These are phyloP conservation scores for Fundulus diaphanus DNA, from an alignment of 2,797 vertebrate species.

Conservation along the genomic window DNA sequence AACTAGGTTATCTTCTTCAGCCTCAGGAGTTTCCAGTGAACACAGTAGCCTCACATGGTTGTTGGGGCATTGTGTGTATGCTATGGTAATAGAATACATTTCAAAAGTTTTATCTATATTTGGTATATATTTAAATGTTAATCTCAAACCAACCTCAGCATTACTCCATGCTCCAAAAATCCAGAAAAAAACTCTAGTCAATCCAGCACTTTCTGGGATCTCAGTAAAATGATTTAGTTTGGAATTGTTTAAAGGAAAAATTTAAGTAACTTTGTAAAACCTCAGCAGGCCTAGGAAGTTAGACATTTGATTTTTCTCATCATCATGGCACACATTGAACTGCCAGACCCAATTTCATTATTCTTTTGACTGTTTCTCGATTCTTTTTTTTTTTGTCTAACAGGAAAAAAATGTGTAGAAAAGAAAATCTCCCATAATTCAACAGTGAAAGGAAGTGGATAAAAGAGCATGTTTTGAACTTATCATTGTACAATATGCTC, in stretches of 20 bases:
- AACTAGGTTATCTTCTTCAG: neutral
- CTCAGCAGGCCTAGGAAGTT: neutral
- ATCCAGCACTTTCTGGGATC: neutral
- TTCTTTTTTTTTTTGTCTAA: neutral
- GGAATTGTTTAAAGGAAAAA: too few relatives aligned
- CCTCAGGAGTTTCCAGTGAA: neutral
- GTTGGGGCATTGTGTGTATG: neutral
- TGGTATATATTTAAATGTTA: neutral
- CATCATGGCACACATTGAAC: neutral
- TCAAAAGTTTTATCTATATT: too few relatives aligned
- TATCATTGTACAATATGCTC: too few relatives aligned
- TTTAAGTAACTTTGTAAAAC: neutral
- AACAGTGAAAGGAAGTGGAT: neutral
- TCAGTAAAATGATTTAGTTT: neutral
- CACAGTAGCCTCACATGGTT: neutral
- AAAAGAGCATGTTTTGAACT: neutral
- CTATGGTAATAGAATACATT: neutral
- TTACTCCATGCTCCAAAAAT: neutral
- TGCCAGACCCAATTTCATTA: neutral
- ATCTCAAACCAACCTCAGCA: neutral
- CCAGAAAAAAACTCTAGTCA: neutral
- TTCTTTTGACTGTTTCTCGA: neutral
- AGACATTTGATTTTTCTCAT: neutral
- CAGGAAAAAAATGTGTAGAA: neutral
- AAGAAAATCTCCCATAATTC: neutral